Evolutionary conservation across 2,113 vertebrate genomes (phyloP), one percentile per base, ranked within the genome.

Genomic region (Pterocles gutturalis): DNA sequence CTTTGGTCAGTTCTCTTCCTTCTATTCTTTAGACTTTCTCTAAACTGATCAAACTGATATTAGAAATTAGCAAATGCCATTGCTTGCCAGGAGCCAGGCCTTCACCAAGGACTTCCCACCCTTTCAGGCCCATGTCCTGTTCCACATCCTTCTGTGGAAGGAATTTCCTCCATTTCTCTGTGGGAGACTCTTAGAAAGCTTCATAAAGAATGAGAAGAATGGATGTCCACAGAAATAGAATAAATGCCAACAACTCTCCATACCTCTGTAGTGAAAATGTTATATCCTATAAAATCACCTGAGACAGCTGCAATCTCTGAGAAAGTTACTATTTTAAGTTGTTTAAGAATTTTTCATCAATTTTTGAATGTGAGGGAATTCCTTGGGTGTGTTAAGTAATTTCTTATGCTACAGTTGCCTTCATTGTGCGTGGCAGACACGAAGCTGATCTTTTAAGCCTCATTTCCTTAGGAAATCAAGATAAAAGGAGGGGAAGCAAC

Each of bases 401-500:
- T 19, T 54, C n/a, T 90, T 69, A 34, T 7, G 21, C 58, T 66
- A 36, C n/a, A 13, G 36, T 70, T 75, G 81, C 43, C 36, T 53
- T 69, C 69, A 41, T 10, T 24, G 48, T 2, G 5, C 41, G 28
- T 21, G 48, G 55, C 33, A 78, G 66, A 80, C 10, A 70, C 72
- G 34, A 28, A 88, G 38, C 16, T 38, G 28, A 69, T 64, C 49
- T 79, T 67, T 64, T 73, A 73, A 90, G 60, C 54, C 38, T 79
- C 22, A 36, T 94, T 91, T 94, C 69, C 77, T 83, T 84, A 19
- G 15, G 53, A 92, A 94, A 82, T 33, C 19, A 79, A 78, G 77
- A 71, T 53, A 71, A 94, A 95, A 90, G 34, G 57, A 81, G 51
- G 64, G 55, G 71, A 92, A 93, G 76, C 43, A 90, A 87, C 88